Evolutionary conservation across 1,140 invertebrate genomes (phyloP).

Genomic region (Yoshiicerus persimilis): DNA sequence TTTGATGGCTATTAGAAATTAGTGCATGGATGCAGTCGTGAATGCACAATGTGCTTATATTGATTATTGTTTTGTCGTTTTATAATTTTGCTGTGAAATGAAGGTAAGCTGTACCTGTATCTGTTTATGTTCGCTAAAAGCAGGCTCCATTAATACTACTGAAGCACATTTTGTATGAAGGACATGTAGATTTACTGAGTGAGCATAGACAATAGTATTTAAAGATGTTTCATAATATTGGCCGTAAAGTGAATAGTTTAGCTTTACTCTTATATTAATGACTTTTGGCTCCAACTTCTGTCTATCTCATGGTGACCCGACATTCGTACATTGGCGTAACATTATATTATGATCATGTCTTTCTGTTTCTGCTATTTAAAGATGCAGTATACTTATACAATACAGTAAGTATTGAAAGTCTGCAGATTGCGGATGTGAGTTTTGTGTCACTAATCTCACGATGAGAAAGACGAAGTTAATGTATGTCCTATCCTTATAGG

Average conservation of each 20-base stretch:
- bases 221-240: neutral
- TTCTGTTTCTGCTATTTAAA: neutral
- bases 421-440: too few species aligned
- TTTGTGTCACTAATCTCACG: neutral
- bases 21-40: neutral
- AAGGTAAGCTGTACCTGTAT: constrained; percentile 15
- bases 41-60: constrained; percentile 8
- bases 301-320: neutral
- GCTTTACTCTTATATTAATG: neutral
- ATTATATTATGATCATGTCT: too few species aligned
- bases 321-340: too few species aligned
- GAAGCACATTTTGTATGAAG: neutral
- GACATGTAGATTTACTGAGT: neutral
- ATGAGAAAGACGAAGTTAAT: neutral
- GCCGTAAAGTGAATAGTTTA: neutral
- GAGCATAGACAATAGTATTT: neutral
- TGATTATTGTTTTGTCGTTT: constrained; percentile 14
- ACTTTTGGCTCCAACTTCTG: neutral
- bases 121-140: neutral
- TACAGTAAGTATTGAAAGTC: too few species aligned
- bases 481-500: neutral
- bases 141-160: neutral
- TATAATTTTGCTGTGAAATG: constrained; percentile 7
- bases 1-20: constrained; percentile 2
- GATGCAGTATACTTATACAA: too few species aligned